phyloP scores from a whole-genome alignment of 1,140 invertebrate genomes.

The Eumeta japonica region DNA sequence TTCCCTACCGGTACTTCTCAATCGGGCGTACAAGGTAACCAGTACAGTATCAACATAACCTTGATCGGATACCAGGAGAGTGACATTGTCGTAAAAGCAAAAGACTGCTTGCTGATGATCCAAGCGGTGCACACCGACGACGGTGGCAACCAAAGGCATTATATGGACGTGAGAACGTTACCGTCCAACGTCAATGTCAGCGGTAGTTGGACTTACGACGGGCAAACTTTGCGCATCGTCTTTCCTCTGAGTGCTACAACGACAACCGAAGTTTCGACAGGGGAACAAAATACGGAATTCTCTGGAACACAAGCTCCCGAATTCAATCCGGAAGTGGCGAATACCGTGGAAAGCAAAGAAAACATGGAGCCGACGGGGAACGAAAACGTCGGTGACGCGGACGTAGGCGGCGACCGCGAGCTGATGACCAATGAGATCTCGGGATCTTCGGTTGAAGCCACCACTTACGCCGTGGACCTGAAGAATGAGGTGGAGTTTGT shows the following conservation, averaged over 20 bases:
- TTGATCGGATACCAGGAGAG: slow-evolving; percentile 20
- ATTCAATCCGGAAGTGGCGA: too few species aligned
- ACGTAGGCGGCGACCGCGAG: slow-evolving; percentile 15
- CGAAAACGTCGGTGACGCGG: slow-evolving; percentile 12
- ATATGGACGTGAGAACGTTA: slow-evolving; percentile 19
- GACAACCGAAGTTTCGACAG: not conserved
- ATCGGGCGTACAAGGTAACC: slow-evolving; percentile 18
- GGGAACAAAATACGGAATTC: not conserved
- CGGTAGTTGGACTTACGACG: slow-evolving; percentile 28
- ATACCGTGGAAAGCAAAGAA: slow-evolving; percentile 16
- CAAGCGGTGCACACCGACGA: slow-evolving; percentile 18
- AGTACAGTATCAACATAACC: slow-evolving; percentile 20
- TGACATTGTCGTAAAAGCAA: slow-evolving; percentile 25
- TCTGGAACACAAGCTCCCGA: not conserved
- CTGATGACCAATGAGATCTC: slow-evolving; percentile 18
- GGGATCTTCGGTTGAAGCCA: slow-evolving; percentile 16
- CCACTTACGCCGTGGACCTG: slow-evolving; percentile 28
- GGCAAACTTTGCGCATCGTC: slow-evolving; percentile 21
- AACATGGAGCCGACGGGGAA: slow-evolving; percentile 9
- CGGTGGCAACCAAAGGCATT: slow-evolving; percentile 11
- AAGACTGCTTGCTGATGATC: slow-evolving; percentile 23
- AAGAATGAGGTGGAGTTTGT: slow-evolving; percentile 27
- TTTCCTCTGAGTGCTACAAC: slow-evolving; percentile 20
- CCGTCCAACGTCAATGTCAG: slow-evolving; percentile 15
- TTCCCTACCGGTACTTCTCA: slow-evolving; percentile 15